These are phyloP conservation scores for Heterohyrax brucei DNA, from an alignment of 2,797 vertebrate genomes.

Conservation along the genomic window DNA sequence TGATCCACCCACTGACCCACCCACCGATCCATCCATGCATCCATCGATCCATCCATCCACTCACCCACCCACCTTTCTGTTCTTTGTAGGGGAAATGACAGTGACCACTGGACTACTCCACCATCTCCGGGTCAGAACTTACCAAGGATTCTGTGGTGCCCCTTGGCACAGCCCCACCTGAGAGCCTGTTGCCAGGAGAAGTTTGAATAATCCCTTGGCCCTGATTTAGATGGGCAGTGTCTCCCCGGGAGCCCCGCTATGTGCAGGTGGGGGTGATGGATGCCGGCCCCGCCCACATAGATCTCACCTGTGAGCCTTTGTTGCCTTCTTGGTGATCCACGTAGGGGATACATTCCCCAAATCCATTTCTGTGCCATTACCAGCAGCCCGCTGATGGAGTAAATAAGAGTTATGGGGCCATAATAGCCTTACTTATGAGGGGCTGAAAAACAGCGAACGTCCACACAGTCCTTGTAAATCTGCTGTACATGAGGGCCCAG, in stretches of 20 bases:
- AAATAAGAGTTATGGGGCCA: conserved; percentile 91
- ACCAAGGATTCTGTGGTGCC: background rate
- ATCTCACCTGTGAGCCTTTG: conserved; percentile 87
- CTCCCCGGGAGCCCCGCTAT: conserved; percentile 72
- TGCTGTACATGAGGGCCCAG: conserved; percentile 81
- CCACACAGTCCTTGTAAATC: conserved; percentile 89
- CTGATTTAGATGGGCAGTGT: conserved; percentile 79
- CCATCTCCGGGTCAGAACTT: background rate
- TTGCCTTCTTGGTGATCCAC: conserved; percentile 87
- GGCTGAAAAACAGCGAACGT: conserved; percentile 89
- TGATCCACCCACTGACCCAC: too few species aligned
- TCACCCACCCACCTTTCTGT: too few species aligned
- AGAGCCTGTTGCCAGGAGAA: background rate
- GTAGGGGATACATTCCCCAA: conserved; percentile 92
- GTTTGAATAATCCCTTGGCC: conserved; percentile 65
- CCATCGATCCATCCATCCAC: too few species aligned
- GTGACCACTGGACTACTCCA: background rate
- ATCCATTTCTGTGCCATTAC: conserved; percentile 91
- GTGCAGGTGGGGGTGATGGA: conserved; percentile 79
- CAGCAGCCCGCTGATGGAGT: conserved; percentile 90
- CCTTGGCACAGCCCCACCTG: background rate
- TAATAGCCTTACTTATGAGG: conserved; percentile 91
- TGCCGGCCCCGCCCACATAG: conserved; percentile 76
- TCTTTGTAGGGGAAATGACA: background rate
- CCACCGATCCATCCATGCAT: too few species aligned